Evolutionary conservation across 2,888 invertebrate species (phyloP), one percentile per base, ranked within the genome.

Genomic region (Drosophila fulvimacula): DNA sequence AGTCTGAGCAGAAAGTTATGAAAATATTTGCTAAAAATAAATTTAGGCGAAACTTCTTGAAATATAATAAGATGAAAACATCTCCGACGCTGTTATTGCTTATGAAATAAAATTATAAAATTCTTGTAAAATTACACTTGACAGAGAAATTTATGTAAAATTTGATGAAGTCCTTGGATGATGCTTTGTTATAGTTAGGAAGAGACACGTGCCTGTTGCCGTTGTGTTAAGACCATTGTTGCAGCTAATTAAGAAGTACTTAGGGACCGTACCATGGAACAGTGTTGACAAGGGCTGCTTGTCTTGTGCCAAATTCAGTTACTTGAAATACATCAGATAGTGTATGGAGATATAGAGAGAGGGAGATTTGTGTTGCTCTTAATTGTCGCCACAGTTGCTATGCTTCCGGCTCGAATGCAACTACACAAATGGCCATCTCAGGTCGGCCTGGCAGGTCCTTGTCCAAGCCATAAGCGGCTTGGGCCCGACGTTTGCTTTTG

Each of bases 391-490:
- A 57, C 39, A 41, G 62, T 42, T 41, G 71, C 49, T 34, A 10
- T 59, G 59, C 39, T 49, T 10, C 4, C 39, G 9, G 27, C 55
- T 21, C 41, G 32, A 49, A 56, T 63, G 58, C 46, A 73, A 15
- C 55, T 48, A 21, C 39, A 42, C 51, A 51, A 41, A 27, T 46
- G 51, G 13, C 55, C 13, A n/a, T 10, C 19, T 48, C 3, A 27
- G 51, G 11, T 3, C 13, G 42, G 52, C 39, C 52, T 27, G 19
- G 7, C 27, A 19, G 48, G 53, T 59, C 38, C 51, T 56, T 32
- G 61, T 46, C 49, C 51, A 32, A 32, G 38, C 42, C 52, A 7
- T 81, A 68, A 69, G 65, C 79, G 44, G 79, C 85, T 80, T 80
- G 55, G 48, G 34, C 41, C 13, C 17, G 46, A 61, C 42, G 30